Evolutionary conservation across 2,797 vertebrate species (phyloP).

Genomic region (Hybognathus amarus): DNA sequence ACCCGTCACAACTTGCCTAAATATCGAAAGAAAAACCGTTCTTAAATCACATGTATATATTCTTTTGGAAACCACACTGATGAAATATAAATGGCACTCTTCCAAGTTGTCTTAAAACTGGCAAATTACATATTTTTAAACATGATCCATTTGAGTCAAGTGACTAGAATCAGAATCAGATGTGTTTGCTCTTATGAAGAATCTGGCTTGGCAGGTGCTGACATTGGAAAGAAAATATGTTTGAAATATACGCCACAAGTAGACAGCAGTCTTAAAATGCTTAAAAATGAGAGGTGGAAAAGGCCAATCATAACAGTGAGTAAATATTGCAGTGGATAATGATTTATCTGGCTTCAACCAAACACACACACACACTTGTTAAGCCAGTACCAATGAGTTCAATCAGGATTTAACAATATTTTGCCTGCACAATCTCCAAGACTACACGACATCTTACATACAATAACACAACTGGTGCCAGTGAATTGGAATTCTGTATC

Average conservation of each 20-base stretch:
- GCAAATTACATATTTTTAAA: not conserved
- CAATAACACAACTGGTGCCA: constrained; percentile 13
- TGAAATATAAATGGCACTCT: not conserved
- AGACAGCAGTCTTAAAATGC: not conserved
- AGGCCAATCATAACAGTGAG: constrained; percentile 26
- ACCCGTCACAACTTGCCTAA: constrained; percentile 2
- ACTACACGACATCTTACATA: not conserved
- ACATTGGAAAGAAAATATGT: constrained; percentile 19
- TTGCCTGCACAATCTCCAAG: constrained; percentile 4
- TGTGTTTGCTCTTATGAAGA: not conserved
- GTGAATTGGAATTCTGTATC: constrained; percentile 15
- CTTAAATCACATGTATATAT: not conserved
- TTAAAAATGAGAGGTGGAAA: constrained; percentile 24
- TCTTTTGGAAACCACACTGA: constrained; percentile 12
- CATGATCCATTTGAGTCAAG: not conserved
- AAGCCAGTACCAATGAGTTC: not conserved
- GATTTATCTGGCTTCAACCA: constrained; percentile 16
- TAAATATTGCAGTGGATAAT: constrained; percentile 4
- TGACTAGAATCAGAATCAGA: constrained; percentile 25
- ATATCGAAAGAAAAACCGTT: constrained; percentile 22
- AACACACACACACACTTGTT: constrained; percentile 36
- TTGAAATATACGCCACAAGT: constrained; percentile 8
- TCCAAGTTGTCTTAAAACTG: not conserved
- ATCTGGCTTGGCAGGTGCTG: constrained; percentile 23
- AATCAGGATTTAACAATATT: constrained; percentile 28